Evolutionary conservation across 2,888 invertebrate species (phyloP).

Genomic region (Drosophila paramelanica): DNA sequence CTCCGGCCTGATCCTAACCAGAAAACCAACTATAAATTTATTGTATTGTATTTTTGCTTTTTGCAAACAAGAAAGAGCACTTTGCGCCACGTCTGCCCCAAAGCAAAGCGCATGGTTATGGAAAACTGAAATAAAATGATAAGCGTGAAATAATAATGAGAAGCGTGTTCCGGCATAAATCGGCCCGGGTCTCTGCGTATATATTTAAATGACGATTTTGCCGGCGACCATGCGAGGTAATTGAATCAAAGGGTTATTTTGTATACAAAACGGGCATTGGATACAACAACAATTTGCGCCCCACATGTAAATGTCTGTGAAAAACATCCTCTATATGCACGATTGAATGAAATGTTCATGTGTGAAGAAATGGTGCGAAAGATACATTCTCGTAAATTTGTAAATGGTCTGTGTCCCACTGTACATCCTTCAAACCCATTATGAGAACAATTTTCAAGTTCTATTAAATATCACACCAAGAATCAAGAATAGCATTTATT

Average conservation of each 20-base stretch:
- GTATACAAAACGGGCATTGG: background rate
- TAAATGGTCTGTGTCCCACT: constrained; percentile 5
- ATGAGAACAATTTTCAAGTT: background rate
- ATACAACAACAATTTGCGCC: constrained; percentile 42
- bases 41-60: constrained; percentile 58
- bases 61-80: constrained; percentile 76
- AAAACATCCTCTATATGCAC: constrained; percentile 38
- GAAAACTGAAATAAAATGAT: constrained; percentile 79
- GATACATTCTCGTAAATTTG: constrained; percentile 18
- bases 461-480: no score
- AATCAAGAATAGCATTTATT: no score
- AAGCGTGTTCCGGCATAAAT: constrained; percentile 79
- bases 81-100: constrained; percentile 33
- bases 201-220: constrained; percentile 45
- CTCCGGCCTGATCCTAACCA: constrained; percentile 29
- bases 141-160: constrained; percentile 80
- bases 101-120: background rate
- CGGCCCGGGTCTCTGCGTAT: constrained; percentile 25
- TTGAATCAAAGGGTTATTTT: constrained; percentile 41
- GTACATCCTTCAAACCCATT: background rate
- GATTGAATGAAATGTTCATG: constrained; percentile 30
- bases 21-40: constrained; percentile 70
- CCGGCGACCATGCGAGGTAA: constrained; percentile 40
- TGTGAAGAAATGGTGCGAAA: constrained; percentile 36
- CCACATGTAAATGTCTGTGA: constrained; percentile 45